phyloP scores from a whole-genome alignment of 2,113 vertebrate genomes.

The Etheostoma cragini region DNA sequence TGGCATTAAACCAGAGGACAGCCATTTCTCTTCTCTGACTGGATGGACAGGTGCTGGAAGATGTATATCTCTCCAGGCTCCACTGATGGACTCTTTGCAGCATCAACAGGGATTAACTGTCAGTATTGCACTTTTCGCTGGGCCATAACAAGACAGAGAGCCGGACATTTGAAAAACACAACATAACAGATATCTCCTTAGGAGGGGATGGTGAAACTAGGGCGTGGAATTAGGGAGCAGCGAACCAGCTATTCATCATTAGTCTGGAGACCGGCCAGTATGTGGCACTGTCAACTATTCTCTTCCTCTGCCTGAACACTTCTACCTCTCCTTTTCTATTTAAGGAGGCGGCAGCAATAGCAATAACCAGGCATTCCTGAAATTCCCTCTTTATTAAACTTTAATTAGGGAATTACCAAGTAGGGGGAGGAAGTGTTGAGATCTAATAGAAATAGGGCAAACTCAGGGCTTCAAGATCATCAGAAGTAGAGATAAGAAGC shows the following conservation, averaged over 20 bases:
- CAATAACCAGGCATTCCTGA: conserved; percentile 67
- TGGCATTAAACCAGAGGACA: conserved; percentile 70
- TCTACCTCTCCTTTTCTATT: conserved; percentile 1
- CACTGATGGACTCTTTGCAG: conserved; percentile 63
- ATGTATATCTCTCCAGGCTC: conserved; percentile 65
- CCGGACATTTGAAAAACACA: conserved; percentile 67
- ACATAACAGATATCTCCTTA: conserved; percentile 72
- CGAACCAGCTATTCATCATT: conserved; percentile 70
- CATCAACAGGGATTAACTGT: conserved; percentile 77
- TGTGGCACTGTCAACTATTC: conserved; percentile 45
- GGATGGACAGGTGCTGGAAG: conserved; percentile 69
- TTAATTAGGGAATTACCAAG: conserved; percentile 75
- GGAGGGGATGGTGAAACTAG: conserved; percentile 63
- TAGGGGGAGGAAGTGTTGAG: conserved; percentile 45
- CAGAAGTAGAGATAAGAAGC: conserved; percentile 49
- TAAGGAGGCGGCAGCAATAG: conserved; percentile 5
- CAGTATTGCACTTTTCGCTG: conserved; percentile 50
- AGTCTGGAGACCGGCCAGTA: conserved; percentile 58
- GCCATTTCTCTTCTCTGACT: conserved; percentile 68
- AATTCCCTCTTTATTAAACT: conserved; percentile 78
- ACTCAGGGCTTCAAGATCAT: conserved; percentile 48
- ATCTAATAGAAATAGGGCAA: conserved; percentile 50
- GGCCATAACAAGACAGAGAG: conserved; percentile 55
- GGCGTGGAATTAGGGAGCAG: conserved; percentile 69
- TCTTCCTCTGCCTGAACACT: conserved; percentile 21